phyloP scores from a whole-genome alignment of 2,888 invertebrate genomes.

The Chaitophorus viminalis region DNA sequence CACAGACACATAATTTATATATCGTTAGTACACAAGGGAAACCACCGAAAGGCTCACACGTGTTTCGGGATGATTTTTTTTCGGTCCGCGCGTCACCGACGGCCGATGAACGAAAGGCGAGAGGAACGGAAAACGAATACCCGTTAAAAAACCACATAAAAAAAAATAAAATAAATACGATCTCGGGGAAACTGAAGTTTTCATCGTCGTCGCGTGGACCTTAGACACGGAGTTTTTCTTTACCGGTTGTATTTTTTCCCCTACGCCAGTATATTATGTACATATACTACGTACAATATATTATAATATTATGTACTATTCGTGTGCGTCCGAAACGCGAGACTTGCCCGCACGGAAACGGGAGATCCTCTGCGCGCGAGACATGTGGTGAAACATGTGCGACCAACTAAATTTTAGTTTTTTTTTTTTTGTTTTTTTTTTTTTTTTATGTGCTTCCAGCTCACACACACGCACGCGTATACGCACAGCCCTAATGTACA shows the following conservation, averaged over 20 bases:
- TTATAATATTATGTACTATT: background rate
- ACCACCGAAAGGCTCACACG: conserved; percentile 13
- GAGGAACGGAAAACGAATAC: background rate
- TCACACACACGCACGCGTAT: background rate
- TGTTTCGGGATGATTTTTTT: background rate
- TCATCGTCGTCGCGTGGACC: conserved; percentile 24
- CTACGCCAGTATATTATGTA: background rate
- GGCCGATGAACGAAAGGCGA: background rate
- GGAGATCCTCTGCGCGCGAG: conserved; percentile 14
- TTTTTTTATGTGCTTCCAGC: conserved; percentile 27
- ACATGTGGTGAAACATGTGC: conserved; percentile 59
- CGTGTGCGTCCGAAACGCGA: conserved; percentile 53
- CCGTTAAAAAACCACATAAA: conserved; percentile 11
- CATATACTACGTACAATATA: no score
- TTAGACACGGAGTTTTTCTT: conserved; percentile 17
- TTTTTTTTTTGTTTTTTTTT: conserved; percentile 23
- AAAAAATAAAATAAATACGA: no score
- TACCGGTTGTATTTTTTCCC: background rate
- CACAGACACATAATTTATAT: conserved; percentile 7
- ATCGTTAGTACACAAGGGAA: conserved; percentile 13
- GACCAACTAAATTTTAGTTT: conserved; percentile 47
- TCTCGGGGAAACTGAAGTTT: conserved; percentile 3
- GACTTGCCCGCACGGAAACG: conserved; percentile 39
- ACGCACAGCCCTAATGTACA: no score
- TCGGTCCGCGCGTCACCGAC: background rate